Evolutionary conservation across 2,888 invertebrate genomes (phyloP).

Genomic region (Melanophora roralis): DNA sequence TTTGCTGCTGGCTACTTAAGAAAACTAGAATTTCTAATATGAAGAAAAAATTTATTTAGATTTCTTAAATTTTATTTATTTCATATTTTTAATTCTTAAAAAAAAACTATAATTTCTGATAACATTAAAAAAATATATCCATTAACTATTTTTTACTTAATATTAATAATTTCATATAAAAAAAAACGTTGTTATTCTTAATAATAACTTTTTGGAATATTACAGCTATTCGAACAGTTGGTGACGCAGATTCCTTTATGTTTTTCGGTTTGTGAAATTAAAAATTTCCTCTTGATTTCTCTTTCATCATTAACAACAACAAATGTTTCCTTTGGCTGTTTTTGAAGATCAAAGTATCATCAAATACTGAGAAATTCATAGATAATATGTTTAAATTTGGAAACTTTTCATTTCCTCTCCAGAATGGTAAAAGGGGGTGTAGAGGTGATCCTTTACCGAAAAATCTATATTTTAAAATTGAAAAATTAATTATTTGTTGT

Average conservation of each 20-base stretch:
- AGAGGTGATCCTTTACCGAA: conserved; percentile 38
- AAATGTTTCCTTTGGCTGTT: background rate
- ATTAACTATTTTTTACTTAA: too few relatives aligned
- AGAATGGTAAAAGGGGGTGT: background rate
- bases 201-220: background rate
- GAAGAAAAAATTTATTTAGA: too few relatives aligned
- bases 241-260: conserved; percentile 7
- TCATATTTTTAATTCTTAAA: too few relatives aligned
- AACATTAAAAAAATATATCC: too few relatives aligned
- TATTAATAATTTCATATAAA: background rate
- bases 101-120: too few relatives aligned
- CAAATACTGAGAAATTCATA: conserved; percentile 21
- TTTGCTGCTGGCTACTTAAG: too few relatives aligned
- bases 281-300: background rate
- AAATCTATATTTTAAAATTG: conserved; percentile 42
- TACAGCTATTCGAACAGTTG: background rate
- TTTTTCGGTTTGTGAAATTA: background rate
- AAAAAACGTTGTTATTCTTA: background rate
- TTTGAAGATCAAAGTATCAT: conserved; percentile 16
- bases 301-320: background rate
- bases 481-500: background rate
- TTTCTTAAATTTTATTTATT: too few relatives aligned
- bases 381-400: conserved; percentile 3
- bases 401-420: conserved; percentile 18
- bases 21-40: too few relatives aligned